Evolutionary conservation across 2,888 invertebrate genomes (phyloP).

Genomic region (Lepas anatifera): DNA sequence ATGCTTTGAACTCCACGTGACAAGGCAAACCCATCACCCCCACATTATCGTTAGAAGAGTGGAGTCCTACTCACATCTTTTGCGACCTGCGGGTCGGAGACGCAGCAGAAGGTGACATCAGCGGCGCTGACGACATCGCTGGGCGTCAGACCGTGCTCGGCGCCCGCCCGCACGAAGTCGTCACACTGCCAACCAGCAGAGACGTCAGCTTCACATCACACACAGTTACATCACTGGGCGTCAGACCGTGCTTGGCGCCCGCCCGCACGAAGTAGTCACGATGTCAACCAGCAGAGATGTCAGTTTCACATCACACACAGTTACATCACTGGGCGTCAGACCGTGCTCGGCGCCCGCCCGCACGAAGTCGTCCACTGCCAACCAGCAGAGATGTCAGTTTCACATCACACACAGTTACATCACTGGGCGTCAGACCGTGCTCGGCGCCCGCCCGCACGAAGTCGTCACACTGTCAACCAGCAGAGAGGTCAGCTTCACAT

Average conservation of each 20-base stretch:
- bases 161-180: conserved; percentile 75
- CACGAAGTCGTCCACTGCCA: conserved; percentile 69
- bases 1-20: no score
- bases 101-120: conserved; percentile 91
- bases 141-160: conserved; percentile 72
- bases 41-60: no score
- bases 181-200: conserved; percentile 62
- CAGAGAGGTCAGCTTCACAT: no score
- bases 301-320: no score
- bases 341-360: conserved; percentile 75
- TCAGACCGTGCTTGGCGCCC: conserved; percentile 72
- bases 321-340: conserved; percentile 86
- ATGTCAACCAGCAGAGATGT: no score
- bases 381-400: no score
- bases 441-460: conserved; percentile 77
- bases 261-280: conserved; percentile 73
- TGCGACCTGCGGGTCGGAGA: conserved; percentile 83
- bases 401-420: no score
- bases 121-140: conserved; percentile 83
- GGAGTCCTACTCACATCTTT: conserved; percentile 65
- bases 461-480: conserved; percentile 62
- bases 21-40: no score
- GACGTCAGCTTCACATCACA: no score
- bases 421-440: conserved; percentile 75
- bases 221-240: conserved; percentile 92